phyloP scores from a whole-genome alignment of 2,797 vertebrate species.

The Macrochelys suwanniensis region DNA sequence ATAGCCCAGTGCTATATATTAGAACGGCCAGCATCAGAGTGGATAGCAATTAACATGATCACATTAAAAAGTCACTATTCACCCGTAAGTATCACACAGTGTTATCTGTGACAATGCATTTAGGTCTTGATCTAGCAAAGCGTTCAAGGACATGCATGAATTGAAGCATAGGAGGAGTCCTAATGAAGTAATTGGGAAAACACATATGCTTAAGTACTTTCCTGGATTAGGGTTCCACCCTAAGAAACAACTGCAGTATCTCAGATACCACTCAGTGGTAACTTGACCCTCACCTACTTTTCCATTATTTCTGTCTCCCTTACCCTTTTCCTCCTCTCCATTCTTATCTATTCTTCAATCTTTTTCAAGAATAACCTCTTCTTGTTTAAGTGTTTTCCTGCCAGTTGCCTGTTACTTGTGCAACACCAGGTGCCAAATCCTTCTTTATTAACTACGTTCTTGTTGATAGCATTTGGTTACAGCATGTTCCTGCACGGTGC shows the following conservation, averaged over 20 bases:
- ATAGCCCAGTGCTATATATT: no score
- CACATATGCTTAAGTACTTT: neutral
- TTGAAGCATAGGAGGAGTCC: no score
- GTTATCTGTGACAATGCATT: neutral
- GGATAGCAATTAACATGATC: neutral
- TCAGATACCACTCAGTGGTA: neutral
- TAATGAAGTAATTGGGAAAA: neutral
- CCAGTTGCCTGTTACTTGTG: neutral
- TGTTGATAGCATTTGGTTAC: neutral
- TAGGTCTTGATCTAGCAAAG: neutral
- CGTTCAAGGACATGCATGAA: no score
- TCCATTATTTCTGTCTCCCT: neutral
- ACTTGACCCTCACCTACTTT: neutral
- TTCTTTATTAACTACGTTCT: neutral
- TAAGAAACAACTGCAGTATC: neutral
- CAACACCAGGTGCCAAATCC: neutral
- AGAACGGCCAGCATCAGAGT: neutral
- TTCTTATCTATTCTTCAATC: neutral
- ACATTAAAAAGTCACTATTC: neutral
- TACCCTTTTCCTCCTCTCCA: neutral
- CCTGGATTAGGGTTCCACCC: neutral
- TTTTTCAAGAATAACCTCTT: neutral
- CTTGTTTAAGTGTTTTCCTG: neutral
- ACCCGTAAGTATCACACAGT: no score
- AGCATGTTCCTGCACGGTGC: fast-evolving